phyloP scores from a whole-genome alignment of 2,797 vertebrate genomes.

The Calcarius lapponicus region DNA sequence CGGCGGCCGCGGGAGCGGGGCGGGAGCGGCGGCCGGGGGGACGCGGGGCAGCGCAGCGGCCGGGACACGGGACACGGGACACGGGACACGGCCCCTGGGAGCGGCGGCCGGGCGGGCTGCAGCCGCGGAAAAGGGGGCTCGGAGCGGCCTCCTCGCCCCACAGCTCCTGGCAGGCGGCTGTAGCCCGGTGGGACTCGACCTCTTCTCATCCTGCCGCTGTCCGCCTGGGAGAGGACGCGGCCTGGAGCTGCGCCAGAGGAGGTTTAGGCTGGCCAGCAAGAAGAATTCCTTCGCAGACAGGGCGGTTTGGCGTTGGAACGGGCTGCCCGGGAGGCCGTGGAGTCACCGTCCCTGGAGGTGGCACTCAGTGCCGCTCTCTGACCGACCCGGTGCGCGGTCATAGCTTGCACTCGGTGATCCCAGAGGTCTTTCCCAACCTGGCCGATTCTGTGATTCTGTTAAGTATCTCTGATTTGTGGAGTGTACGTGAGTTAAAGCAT shows the following conservation, averaged over 20 bases:
- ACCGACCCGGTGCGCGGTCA: fast-evolving
- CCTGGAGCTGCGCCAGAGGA: neutral
- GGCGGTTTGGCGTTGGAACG: fast-evolving
- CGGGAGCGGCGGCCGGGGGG: no score
- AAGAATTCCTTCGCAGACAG: neutral
- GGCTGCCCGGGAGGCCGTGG: neutral
- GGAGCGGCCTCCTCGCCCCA: fast-evolving
- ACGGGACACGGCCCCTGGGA: no score
- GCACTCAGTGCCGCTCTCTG: fast-evolving
- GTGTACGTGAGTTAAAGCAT: neutral
- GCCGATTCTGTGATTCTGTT: neutral
- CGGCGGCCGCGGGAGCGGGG: neutral
- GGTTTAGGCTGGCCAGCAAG: neutral
- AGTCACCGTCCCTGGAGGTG: neutral
- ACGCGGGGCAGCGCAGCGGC: no score
- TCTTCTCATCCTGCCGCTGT: neutral
- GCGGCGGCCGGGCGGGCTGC: no score
- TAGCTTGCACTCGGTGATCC: fast-evolving
- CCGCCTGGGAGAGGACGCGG: fast-evolving
- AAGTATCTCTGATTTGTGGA: neutral
- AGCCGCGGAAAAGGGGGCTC: no score
- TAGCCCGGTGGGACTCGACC: neutral
- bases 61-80: no score
- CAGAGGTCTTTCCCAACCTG: neutral
- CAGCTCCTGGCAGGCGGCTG: neutral